Evolutionary conservation across 2,888 invertebrate species (phyloP), one percentile per base, ranked within the genome.

Genomic region (Stenchaetothrips biformis): DNA sequence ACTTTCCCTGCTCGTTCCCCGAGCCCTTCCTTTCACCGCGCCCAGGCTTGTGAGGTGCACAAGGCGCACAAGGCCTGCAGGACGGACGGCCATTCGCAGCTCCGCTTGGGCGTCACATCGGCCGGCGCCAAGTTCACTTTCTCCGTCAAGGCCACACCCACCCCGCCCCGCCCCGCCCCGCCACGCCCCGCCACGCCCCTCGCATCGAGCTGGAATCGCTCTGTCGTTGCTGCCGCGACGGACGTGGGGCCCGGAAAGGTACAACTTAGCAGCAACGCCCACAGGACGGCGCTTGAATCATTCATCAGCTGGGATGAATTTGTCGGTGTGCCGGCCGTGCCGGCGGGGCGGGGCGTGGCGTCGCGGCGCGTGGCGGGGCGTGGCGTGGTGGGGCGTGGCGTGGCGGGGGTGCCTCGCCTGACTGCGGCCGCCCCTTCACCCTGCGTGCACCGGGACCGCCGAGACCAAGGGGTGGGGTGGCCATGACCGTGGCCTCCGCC

Each of bases 401-500:
- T n/a, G 53, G 53, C 18, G 53, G 16, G 53, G 53, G 16, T 18
- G 53, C 53, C 4, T 13, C 16, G 53, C 8, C 53, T 53, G 0
- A 9, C 21, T 25, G 7, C 67, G 21, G 21, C 25, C 25, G 1
- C 25, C 25, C 67, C 62, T 53, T 16, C 13, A 7, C 9, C 53
- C 53, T 9, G 53, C 53, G 53, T 9, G 9, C 53, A 9, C 16
- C 53, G 16, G 6, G 53, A 18, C n/a, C 1, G 25, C 67, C 21
- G 2, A 7, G 67, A 21, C 13, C 13, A 21, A 9, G 25, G 67
- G 67, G 67, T 7, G 25, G 67, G 25, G 25, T 74, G 67, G 67
- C 67, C 67, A 74, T 74, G 67, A 74, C 67, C 67, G 67, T 74
- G 67, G 67, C 25, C 67, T 21, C 25, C 9, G 67, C 53, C 9